Base-by-base conservation (phyloP, 2,888 invertebrate genomes). In the Helicoverpa assulta region DNA sequence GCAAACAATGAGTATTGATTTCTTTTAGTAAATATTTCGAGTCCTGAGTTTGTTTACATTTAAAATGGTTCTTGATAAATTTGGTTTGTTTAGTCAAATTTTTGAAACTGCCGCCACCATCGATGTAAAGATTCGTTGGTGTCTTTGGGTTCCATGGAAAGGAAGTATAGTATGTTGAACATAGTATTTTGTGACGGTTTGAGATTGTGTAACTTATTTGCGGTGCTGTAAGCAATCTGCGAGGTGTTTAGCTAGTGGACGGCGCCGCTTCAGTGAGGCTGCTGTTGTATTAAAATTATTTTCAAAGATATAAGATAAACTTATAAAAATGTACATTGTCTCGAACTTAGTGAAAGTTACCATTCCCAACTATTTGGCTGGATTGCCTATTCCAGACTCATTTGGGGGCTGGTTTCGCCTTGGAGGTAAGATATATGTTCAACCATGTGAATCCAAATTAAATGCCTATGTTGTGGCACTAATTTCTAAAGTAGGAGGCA, bases 351-450 rank as follows among this genome's bases (percentile, higher is more conserved):
- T 99, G 5, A 98, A 98, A 95, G 97, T 97, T 75, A 97, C 97
- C 54, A 92, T 99, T 82, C 98, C 99, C 6, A 97, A 98, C 93
- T 99, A 99, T 95, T 96, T 99, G 85, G 96, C 98, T 66, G 96
- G 96, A 89, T 95, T 99, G 78, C 99, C 99, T 21, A 97, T 99
- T 91, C 99, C 99, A 10, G 97, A 98, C 89, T 96, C 97, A 16
- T 92, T 98, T 81, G 97, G 97, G 77, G 99, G 99, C 89, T 98
- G 98, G 98, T 98, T 98, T 92, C 97, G 96, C 86, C 96, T 99
- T 80, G 97, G 98, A 94, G 96, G 99, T 98, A 86, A 90, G 89
- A 51, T 51, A 50, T 21, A 55, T 43, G 14, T 14, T 21, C n/a
- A 50, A 53, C 79, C 78, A 78, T 73, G 79, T 67, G 67, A 53